phyloP scores from a whole-genome alignment of 2,113 vertebrate species.

The Dendropsophus ebraccatus region DNA sequence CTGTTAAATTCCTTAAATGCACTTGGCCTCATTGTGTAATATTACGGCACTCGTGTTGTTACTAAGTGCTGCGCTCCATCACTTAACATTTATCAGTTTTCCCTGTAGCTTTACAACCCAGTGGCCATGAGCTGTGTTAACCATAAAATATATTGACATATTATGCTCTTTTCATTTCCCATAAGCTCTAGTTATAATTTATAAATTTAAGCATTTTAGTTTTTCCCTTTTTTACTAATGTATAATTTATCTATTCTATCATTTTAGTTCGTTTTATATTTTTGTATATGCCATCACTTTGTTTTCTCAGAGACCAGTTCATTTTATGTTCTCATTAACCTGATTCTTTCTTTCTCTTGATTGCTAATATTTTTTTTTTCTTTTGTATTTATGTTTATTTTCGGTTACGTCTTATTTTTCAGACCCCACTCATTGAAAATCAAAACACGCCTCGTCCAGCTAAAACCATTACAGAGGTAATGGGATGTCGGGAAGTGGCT shows the following conservation, averaged over 20 bases:
- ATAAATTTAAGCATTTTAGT: constrained; percentile 17
- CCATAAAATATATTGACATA: constrained; percentile 9
- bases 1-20: neutral
- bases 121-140: constrained; percentile 10
- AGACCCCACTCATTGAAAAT: constrained; percentile 89
- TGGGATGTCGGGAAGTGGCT: constrained; percentile 68
- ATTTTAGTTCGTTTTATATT: neutral
- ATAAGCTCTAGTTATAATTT: neutral
- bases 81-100: constrained; percentile 14
- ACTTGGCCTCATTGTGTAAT: neutral
- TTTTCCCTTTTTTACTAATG: constrained; percentile 1
- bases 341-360: constrained; percentile 24
- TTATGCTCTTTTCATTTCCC: constrained; percentile 2
- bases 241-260: constrained; percentile 32
- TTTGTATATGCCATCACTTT: neutral
- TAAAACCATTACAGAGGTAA: constrained; percentile 90
- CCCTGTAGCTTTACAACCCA: constrained; percentile 17
- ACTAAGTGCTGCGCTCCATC: constrained; percentile 4
- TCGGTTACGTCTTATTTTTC: constrained; percentile 85
- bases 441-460: constrained; percentile 80
- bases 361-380: constrained; percentile 49
- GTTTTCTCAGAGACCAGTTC: neutral
- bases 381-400: constrained; percentile 65
- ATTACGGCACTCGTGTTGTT: neutral
- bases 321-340: constrained; percentile 33